These are phyloP conservation scores for Pseudochirops corinnae DNA, from an alignment of 2,797 vertebrate genomes.

Conservation along the genomic window DNA sequence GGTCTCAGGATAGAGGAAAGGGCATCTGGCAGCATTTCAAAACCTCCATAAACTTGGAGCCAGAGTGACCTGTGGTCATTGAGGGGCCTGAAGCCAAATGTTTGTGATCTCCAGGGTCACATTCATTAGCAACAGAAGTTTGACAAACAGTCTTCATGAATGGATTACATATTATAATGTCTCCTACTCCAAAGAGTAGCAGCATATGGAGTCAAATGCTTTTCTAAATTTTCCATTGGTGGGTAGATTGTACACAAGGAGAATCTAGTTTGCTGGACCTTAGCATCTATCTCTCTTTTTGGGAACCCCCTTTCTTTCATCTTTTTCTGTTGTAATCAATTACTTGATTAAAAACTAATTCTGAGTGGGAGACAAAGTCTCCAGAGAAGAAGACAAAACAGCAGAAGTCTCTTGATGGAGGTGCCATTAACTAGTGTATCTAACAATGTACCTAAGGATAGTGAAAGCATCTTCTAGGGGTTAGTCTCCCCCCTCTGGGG, in stretches of 20 bases:
- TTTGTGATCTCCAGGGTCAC: neutral
- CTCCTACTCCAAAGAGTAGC: neutral
- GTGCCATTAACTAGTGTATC: neutral
- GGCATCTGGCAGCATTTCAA: neutral
- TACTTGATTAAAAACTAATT: neutral
- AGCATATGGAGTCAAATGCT: neutral
- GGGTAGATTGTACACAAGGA: neutral
- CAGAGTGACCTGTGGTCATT: neutral
- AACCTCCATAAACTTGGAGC: neutral
- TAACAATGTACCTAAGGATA: neutral
- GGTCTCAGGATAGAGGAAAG: neutral
- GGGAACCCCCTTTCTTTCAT: neutral
- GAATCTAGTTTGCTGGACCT: neutral
- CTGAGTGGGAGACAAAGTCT: neutral
- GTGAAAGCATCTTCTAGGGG: neutral
- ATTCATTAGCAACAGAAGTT: neutral
- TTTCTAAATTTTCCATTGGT: neutral
- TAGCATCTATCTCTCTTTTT: neutral
- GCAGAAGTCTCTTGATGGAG: neutral
- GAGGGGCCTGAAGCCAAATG: neutral
- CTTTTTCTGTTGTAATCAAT: neutral
- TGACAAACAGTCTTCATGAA: neutral
- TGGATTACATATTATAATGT: neutral
- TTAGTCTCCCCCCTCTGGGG: neutral
- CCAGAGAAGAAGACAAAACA: neutral